A percentile compares a stretch with the other conserved stretches of the same genome.
Conservation (phyloP, 1,140 invertebrate species). For the Atta colombica region DNA sequence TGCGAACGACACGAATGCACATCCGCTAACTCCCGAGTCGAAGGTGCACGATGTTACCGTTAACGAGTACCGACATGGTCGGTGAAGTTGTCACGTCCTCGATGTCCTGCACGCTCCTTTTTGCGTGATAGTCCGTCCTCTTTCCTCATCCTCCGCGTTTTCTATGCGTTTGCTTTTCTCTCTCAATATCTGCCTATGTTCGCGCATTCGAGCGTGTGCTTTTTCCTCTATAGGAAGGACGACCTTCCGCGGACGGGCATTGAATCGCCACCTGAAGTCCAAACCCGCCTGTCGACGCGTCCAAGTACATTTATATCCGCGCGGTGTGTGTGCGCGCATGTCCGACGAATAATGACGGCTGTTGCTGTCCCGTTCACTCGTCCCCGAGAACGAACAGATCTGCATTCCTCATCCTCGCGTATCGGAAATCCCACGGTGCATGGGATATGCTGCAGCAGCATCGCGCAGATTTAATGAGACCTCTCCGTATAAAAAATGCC, state of each 20-base stretch:
- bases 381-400: constrained; percentile 23
- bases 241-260: constrained; percentile 49
- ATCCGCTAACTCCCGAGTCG: constrained; percentile 69
- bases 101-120: constrained; percentile 60
- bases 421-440: constrained; percentile 68
- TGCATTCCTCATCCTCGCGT: constrained; percentile 68
- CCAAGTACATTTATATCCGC: constrained; percentile 66
- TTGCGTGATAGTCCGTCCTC: not conserved
- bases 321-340: constrained; percentile 8
- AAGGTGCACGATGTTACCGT: constrained; percentile 78
- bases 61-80: constrained; percentile 83
- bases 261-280: constrained; percentile 67
- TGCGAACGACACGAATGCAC: constrained; percentile 36
- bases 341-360: constrained; percentile 18
- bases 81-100: constrained; percentile 73
- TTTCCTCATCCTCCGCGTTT: not conserved
- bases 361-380: not conserved
- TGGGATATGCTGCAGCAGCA: constrained; percentile 11
- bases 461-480: constrained; percentile 19
- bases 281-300: not conserved
- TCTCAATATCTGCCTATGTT: not conserved
- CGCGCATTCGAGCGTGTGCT: not conserved
- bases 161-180: not conserved
- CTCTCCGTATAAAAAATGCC: not conserved
- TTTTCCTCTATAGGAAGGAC: constrained; percentile 17